Evolutionary conservation across 1,140 invertebrate genomes (phyloP), one percentile per base, ranked within the genome.

Genomic region (Saxidomus purpurata): DNA sequence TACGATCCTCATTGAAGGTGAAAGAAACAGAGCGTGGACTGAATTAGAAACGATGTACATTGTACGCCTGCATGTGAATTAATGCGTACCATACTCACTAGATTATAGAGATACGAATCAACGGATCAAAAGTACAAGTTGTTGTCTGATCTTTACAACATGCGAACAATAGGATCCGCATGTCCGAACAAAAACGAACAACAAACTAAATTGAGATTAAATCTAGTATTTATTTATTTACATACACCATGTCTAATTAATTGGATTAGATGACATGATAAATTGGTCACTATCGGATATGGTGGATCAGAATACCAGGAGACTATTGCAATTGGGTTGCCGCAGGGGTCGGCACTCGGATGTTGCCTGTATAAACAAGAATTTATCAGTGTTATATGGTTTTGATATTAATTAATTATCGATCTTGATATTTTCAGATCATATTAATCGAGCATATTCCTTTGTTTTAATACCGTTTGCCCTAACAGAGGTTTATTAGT

Each of bases 391-490:
- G 11, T 52, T 49, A 15, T 77, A n/a, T 49, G n/a, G 74, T 47
- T 77, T 77, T 77, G 43, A 47, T 77, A 31, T 47, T 77, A 49
- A 77, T 77, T 77, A 77, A 77, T 77, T 77, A 77, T 52, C 38
- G 43, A 47, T 77, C 43, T 4, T 25, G n/a, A 25, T 43, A 77
- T 77, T 77, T 77, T 15, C 74, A n/a, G 52, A 43, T 43, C 69
- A 49, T 25, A 77, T 31, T 69, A 61, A 59, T 36, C 25, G 59
- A 83, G 13, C 38, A 36, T 0, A 6, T 40, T 25, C 59, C 38
- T 63, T 83, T 83, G 55, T 47, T 61, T 67, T 38, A 38, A 0
- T 81, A 34, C 52, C 19, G 9, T 22, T 22, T 22, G 52, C n/a
- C 9, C 9, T 13, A 13, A 55, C 52, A 55, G 52, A 55, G 19